These are phyloP conservation scores for Pitta sordida DNA, from an alignment of 2,113 vertebrate species.

Conservation along the genomic window DNA sequence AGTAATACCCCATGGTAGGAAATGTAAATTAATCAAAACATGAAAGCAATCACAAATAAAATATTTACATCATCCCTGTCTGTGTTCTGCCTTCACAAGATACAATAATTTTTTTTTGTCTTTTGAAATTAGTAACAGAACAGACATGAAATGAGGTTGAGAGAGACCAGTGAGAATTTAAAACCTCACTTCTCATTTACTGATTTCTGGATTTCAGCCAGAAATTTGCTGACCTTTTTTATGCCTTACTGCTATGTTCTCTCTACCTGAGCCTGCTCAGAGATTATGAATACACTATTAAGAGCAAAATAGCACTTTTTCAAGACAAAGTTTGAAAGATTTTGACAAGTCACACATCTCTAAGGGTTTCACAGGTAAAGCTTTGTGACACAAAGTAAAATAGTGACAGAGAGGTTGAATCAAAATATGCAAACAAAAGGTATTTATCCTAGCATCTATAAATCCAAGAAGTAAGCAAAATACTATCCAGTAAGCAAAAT, in stretches of 20 bases:
- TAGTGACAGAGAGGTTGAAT: not conserved
- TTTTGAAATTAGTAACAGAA: constrained; percentile 20
- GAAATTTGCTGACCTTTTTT: constrained; percentile 1
- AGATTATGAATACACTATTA: constrained; percentile 18
- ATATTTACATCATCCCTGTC: not conserved
- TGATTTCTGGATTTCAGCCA: constrained; percentile 24
- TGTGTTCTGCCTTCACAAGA: not conserved
- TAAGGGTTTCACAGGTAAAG: constrained; percentile 1
- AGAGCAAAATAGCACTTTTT: not conserved
- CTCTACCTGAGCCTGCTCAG: constrained; percentile 46
- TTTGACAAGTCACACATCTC: constrained; percentile 2
- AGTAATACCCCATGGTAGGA: not conserved
- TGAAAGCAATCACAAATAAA: not conserved
- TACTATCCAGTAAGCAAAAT: not conserved
- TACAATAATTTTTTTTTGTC: not conserved
- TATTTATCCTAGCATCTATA: not conserved
- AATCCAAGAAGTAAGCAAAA: not conserved
- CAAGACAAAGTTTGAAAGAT: constrained; percentile 16
- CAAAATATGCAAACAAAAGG: constrained; percentile 12
- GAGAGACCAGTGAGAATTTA: constrained; percentile 29
- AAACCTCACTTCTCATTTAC: constrained; percentile 36
- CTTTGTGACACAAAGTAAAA: constrained; percentile 28
- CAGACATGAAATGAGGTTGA: constrained; percentile 4
- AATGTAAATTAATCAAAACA: not conserved
- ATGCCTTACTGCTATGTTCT: not conserved